Evolutionary conservation across 2,113 vertebrate species (phyloP), one percentile per base, ranked within the genome.

Genomic region (Raja brachyura): DNA sequence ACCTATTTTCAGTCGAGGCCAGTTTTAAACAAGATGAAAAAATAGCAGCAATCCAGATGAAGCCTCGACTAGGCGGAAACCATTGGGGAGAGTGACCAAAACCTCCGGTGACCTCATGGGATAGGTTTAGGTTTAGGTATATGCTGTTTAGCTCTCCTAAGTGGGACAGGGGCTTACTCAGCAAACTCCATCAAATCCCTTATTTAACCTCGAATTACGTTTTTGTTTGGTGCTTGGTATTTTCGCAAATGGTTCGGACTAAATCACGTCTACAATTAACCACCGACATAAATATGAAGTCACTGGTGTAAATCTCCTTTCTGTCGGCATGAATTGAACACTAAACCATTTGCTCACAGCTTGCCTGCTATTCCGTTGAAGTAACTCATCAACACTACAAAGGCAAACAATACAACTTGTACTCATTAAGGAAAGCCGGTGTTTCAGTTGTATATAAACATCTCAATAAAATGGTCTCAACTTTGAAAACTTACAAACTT

Each of bases 341-440:
- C 83, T 88, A 28, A 88, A 88, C 83, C 8, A 63, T 63, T 88
- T 88, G 28, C 14, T 14, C 83, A 88, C 83, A 66, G 83, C 28
- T 88, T 88, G 83, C 13, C n/a, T 63, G 56, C 61, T 33, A 63
- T 33, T 63, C 28, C 59, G 16, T 11, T 14, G 56, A 66, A 28
- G 31, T 88, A 88, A 33, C 59, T 88, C 83, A 66, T 16, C 31
- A 63, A 31, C 83, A 66, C 20, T 14, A n/a, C n/a, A 66, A 88
- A 88, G 83, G 13, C 54, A 85, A 56, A 85, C 81, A 85, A 61
- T 31, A 88, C 59, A 63, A 88, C 83, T 63, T 63, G 59, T 31
- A 66, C 59, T 56, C 83, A 88, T 88, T 88, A 88, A 31, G 61
- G 18, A 83, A 83, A 20, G 63, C 59, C 31, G 83, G 28, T 56